Conservation (phyloP, 2,888 invertebrate species). For the Odontothrips loti region DNA sequence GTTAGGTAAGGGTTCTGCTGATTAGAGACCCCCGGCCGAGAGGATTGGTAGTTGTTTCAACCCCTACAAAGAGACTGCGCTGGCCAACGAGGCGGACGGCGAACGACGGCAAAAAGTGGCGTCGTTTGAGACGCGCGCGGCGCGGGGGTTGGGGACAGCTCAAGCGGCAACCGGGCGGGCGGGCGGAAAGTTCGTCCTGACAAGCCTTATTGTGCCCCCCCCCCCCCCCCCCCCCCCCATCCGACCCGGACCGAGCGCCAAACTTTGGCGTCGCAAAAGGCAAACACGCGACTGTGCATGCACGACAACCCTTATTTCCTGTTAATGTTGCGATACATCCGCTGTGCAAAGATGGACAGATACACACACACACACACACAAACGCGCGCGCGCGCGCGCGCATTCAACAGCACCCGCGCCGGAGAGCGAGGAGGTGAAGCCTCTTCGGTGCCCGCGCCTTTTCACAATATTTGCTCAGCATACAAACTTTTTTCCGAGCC, state of each 20-base stretch:
- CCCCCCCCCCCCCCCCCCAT: too few species aligned
- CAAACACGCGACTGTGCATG: neutral
- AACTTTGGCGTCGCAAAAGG: slow-evolving; percentile 10
- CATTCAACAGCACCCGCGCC: neutral
- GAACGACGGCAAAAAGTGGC: too few species aligned
- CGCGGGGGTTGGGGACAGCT: too few species aligned
- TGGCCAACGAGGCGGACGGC: too few species aligned
- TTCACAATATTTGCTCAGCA: slow-evolving; percentile 17
- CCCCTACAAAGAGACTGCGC: too few species aligned
- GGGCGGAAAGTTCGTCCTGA: neutral
- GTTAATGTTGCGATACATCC: slow-evolving; percentile 17
- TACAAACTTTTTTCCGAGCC: slow-evolving; percentile 10
- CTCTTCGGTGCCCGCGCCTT: neutral
- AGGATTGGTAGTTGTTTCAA: too few species aligned
- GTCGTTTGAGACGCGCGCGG: too few species aligned
- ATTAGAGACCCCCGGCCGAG: too few species aligned
- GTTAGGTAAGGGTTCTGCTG: too few species aligned
- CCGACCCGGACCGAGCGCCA: neutral
- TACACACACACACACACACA: neutral
- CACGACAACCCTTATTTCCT: neutral
- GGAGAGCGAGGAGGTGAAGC: too few species aligned
- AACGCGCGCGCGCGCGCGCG: neutral
- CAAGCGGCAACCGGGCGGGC: too few species aligned
- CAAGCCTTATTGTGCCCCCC: neutral
- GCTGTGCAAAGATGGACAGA: neutral